Evolutionary conservation across 2,888 invertebrate species (phyloP), one percentile per base, ranked within the genome.

Genomic region (Encarsia formosa): DNA sequence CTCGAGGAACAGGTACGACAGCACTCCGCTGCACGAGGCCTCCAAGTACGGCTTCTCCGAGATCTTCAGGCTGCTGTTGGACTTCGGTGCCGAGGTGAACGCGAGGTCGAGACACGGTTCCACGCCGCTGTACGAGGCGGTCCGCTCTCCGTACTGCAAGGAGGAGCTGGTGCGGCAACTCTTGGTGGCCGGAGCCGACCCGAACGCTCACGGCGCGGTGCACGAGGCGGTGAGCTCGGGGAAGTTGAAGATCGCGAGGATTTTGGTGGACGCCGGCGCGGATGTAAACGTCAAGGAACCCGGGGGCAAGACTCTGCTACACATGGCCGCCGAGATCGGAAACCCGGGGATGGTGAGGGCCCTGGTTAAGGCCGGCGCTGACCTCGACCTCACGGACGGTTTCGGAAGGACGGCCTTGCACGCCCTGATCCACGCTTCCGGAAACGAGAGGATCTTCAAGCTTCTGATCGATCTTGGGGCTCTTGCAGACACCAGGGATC

Each of bases 101-200:
- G 60, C 51, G 8, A 63, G 59, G 9, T 51, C 59, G n/a, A 54
- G 58, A 5, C 63, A 56, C 38, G 62, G 61, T 45, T 65, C 63
- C 42, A 71, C 68, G 61, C 74, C 78, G 0, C 67, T 80, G 11
- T 78, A 80, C 59, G 74, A 75, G 52, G 77, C 78, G 2, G 75
- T 76, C 46, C 81, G 88, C 56, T 86, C 87, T 71, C 94, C 93
- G 38, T 87, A 92, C 77, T 88, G 87, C 71, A 5, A 11, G 26
- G n/a, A n/a, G n/a, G 89, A 92, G 67, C 85, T 94, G 59, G 13
- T 74, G 75, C 64, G 69, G 75, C 35, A 76, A 75, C 15, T 76
- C 75, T 46, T 65, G 66, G 37, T 65, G 70, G 2, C 74, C 73
- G 4, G 71, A 69, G 18, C 52, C 9, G 6, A 64, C 68, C 9